Evolutionary conservation across 2,888 invertebrate species (phyloP).

Genomic region (Helleia helle): DNA sequence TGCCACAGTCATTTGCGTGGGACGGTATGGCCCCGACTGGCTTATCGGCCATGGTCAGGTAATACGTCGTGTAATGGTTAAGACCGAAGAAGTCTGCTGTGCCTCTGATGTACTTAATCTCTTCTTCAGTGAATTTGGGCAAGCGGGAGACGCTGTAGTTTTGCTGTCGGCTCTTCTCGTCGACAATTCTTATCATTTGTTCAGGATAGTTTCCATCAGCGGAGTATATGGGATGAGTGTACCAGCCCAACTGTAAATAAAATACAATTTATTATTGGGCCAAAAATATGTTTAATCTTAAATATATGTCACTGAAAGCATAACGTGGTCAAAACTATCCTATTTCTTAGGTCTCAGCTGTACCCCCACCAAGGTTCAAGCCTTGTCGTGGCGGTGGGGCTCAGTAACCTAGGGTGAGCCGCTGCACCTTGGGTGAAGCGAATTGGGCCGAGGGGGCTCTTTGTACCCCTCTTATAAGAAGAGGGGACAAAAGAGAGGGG

Average conservation of each 20-base stretch:
- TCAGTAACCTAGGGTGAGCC: too few relatives aligned
- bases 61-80: conserved; percentile 66
- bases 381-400: too few relatives aligned
- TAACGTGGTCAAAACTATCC: too few relatives aligned
- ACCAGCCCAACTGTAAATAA: conserved; percentile 62
- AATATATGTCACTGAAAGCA: too few relatives aligned
- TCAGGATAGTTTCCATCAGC: conserved; percentile 73
- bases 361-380: too few relatives aligned
- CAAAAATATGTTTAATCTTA: too few relatives aligned
- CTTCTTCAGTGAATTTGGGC: conserved; percentile 68
- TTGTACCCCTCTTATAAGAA: too few relatives aligned
- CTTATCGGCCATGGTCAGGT: conserved; percentile 52
- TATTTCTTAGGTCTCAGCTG: too few relatives aligned
- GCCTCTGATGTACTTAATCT: conserved; percentile 56
- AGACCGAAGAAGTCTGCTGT: conserved; percentile 67
- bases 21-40: conserved; percentile 68
- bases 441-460: too few relatives aligned
- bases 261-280: neutral
- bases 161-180: conserved; percentile 65
- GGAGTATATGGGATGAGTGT: conserved; percentile 70
- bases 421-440: too few relatives aligned
- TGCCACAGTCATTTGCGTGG: conserved; percentile 76
- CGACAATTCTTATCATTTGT: conserved; percentile 66
- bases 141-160: conserved; percentile 71
- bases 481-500: too few relatives aligned